Conservation (phyloP, 1,140 invertebrate genomes). For the Geopemphigus sp. region DNA sequence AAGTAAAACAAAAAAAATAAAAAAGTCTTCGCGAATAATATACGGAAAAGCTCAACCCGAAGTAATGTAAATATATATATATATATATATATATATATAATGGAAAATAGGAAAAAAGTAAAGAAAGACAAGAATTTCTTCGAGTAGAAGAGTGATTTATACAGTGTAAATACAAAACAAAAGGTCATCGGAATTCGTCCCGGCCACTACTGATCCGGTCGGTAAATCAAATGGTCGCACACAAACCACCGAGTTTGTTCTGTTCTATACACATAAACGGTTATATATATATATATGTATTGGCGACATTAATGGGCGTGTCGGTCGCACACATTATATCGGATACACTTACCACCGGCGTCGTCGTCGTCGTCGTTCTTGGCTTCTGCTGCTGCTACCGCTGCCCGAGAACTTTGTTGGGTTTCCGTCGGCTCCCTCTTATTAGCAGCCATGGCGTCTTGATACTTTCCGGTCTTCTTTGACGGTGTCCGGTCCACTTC, state of each 20-base stretch:
- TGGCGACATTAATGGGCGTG: constrained; percentile 37
- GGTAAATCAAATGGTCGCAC: constrained; percentile 13
- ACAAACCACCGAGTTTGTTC: background rate
- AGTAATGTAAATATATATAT: no score
- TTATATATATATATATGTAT: no score
- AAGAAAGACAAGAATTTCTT: background rate
- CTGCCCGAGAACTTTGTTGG: constrained; percentile 23
- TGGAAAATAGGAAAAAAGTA: background rate
- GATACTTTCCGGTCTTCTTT: constrained; percentile 42
- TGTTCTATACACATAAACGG: background rate
- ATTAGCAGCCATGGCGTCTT: constrained; percentile 11
- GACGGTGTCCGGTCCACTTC: constrained; percentile 28
- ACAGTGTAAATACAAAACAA: constrained; percentile 42
- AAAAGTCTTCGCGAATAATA: background rate
- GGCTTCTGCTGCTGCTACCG: background rate
- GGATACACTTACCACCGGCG: constrained; percentile 35
- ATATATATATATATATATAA: no score
- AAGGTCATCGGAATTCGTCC: constrained; percentile 14
- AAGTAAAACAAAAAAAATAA: background rate
- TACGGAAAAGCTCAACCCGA: background rate
- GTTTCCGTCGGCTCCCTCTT: background rate
- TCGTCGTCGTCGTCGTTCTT: no score
- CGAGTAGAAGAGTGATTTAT: constrained; percentile 29
- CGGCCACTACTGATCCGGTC: constrained; percentile 3
- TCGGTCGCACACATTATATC: background rate